Evolutionary conservation across 1,140 invertebrate genomes (phyloP).

Genomic region (Atta colombica): DNA sequence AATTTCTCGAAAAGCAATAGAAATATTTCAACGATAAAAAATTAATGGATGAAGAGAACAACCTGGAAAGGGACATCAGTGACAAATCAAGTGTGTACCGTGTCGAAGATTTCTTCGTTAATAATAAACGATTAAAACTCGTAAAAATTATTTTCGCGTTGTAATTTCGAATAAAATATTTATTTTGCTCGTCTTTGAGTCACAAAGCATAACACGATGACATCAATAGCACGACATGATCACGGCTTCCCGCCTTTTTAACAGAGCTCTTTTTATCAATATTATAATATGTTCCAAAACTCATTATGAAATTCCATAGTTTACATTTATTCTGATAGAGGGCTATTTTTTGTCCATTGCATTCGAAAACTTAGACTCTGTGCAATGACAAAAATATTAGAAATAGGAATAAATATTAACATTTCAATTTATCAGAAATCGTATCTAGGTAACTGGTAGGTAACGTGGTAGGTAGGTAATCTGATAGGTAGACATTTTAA

Average conservation of each 20-base stretch:
- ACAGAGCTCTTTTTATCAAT: not conserved
- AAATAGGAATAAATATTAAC: no score
- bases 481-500: no score
- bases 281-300: no score
- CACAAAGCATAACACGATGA: not conserved
- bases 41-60: not conserved
- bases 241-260: slow-evolving; percentile 39
- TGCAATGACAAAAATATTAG: no score
- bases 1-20: not conserved
- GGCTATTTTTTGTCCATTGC: no score
- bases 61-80: not conserved
- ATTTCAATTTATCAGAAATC: no score
- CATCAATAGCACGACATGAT: not conserved
- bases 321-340: no score
- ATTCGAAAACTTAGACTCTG: no score
- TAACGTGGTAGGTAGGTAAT: no score
- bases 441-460: no score
- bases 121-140: not conserved
- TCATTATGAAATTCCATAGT: no score
- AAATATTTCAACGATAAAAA: not conserved
- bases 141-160: not conserved
- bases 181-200: not conserved
- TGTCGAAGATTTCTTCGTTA: not conserved
- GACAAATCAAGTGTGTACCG: not conserved
- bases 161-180: not conserved